Conservation (phyloP, 2,113 vertebrate species). For the Mola mola region DNA sequence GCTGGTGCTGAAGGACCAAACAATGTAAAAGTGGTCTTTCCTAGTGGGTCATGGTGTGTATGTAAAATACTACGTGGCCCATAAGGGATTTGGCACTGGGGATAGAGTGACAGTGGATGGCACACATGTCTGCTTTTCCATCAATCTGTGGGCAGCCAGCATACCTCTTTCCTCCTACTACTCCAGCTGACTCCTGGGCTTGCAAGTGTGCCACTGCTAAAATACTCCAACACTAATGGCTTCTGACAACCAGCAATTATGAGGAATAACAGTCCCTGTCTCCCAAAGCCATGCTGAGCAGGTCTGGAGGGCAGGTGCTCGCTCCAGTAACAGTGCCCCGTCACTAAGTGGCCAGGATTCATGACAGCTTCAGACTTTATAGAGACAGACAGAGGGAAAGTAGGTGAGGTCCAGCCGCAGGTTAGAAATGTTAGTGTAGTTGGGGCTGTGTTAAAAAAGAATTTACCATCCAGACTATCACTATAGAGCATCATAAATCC, state of each 20-base stretch:
- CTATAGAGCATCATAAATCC: no score
- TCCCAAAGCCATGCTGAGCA: constrained; percentile 26
- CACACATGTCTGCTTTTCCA: constrained; percentile 44
- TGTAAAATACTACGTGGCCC: constrained; percentile 32
- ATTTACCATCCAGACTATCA: no score
- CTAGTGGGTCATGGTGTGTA: constrained; percentile 40
- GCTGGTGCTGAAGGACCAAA: constrained; percentile 49
- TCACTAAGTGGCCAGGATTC: constrained; percentile 37
- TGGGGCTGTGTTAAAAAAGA: no score
- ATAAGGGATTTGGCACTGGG: constrained; percentile 16
- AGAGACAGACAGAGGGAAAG: constrained; percentile 1
- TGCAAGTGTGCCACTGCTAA: constrained; percentile 44
- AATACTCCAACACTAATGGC: constrained; percentile 69
- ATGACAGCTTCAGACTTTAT: constrained; percentile 36
- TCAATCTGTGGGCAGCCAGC: constrained; percentile 44
- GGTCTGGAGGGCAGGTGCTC: constrained; percentile 41
- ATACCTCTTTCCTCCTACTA: constrained; percentile 54
- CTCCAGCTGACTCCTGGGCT: constrained; percentile 59
- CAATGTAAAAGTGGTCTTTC: constrained; percentile 47
- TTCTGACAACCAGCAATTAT: constrained; percentile 80
- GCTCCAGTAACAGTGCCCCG: constrained; percentile 25
- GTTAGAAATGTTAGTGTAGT: constrained; percentile 23
- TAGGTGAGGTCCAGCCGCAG: constrained; percentile 24
- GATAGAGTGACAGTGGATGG: constrained; percentile 44
- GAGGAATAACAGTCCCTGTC: constrained; percentile 67